A percentile compares a stretch with the other conserved stretches of the same genome.
Conservation (phyloP, 2,797 vertebrate species). For the Sebastes melanostomus region DNA sequence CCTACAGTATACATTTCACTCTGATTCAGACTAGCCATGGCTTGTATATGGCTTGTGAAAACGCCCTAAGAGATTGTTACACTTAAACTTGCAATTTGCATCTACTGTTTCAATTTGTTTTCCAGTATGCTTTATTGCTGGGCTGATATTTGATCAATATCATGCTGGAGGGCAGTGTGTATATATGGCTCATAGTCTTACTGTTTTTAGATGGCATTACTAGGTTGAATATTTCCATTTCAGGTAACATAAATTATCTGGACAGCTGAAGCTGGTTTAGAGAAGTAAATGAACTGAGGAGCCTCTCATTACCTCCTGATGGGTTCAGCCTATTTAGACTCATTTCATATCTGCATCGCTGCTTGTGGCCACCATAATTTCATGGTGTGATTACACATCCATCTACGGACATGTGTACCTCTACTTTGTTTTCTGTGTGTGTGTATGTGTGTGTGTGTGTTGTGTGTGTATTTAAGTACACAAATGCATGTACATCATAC, state of each 20-base stretch:
- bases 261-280: background rate
- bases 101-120: background rate
- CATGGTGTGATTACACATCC: slow-evolving; percentile 1
- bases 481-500: slow-evolving; percentile 17
- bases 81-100: background rate
- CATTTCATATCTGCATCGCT: slow-evolving; percentile 27
- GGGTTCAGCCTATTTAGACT: slow-evolving; percentile 35
- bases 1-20: too few species aligned
- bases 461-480: background rate
- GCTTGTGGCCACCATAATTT: slow-evolving; percentile 21
- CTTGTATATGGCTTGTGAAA: too few species aligned
- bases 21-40: too few species aligned
- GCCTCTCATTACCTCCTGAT: slow-evolving; percentile 31
- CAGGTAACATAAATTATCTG: background rate
- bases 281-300: slow-evolving; percentile 8
- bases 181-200: background rate
- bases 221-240: slow-evolving; percentile 3
- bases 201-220: background rate
- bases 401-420: background rate
- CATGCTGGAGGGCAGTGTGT: background rate
- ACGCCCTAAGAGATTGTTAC: background rate
- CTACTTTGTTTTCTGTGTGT: background rate
- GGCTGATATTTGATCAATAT: background rate
- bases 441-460: background rate
- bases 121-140: background rate